Evolutionary conservation across 2,113 vertebrate species (phyloP).

Genomic region (Oryzias javanicus): DNA sequence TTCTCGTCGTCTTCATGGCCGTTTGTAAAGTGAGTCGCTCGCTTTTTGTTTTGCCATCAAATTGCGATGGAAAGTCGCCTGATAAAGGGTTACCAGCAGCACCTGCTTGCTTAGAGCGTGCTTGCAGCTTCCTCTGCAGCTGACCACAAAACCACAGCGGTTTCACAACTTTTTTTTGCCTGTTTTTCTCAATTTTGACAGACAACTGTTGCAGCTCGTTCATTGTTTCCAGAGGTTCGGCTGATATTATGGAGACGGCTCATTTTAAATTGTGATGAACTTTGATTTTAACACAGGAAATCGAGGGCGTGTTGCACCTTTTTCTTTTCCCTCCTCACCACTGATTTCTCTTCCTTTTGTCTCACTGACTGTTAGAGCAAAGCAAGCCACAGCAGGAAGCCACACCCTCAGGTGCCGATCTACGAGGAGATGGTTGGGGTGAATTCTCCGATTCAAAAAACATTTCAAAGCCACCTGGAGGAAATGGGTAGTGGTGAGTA

Average conservation of each 20-base stretch:
- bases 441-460: constrained; percentile 18
- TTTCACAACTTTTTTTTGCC: constrained; percentile 38
- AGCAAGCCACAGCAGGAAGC: constrained; percentile 4
- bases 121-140: constrained; percentile 28
- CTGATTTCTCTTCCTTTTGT: constrained; percentile 46
- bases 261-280: background rate
- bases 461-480: constrained; percentile 16
- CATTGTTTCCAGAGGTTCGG: background rate
- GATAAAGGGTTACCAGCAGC: background rate
- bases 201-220: background rate
- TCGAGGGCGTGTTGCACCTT: background rate
- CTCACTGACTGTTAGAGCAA: constrained; percentile 50
- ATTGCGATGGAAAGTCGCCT: background rate
- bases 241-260: background rate
- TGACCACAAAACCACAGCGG: constrained; percentile 46
- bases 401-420: constrained; percentile 45
- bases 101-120: constrained; percentile 34
- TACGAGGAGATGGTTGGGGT: constrained; percentile 76
- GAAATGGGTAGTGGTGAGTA: constrained; percentile 35
- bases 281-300: constrained; percentile 58
- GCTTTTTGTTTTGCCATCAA: background rate
- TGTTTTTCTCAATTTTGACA: background rate
- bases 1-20: constrained; percentile 49
- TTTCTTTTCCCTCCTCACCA: constrained; percentile 10
- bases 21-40: constrained; percentile 49